Base-by-base conservation (phyloP, 2,113 vertebrate species). In the Upupa epops region DNA sequence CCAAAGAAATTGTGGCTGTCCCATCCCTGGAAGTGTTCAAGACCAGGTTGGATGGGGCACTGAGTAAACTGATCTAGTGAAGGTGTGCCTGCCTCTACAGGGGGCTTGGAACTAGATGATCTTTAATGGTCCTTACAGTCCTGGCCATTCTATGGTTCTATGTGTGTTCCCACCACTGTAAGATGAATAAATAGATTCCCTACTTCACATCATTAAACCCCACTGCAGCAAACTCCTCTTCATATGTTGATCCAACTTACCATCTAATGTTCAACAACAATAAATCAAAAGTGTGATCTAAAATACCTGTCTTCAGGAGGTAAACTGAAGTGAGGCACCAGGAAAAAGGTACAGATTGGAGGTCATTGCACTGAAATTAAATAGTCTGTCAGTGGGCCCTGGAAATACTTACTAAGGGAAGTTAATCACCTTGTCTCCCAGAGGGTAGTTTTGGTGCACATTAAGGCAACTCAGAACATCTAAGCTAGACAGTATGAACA, bases 181-280 rank as follows among this genome's bases (percentile, higher is more conserved):
- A 92, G 89, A 36, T 61, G 71, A 87, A 83, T 52, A 71, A 84
- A 92, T 13, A 75, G 65, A 82, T 89, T 82, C 59, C 36, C 59
- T 66, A 51, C 15, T 52, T 7, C 45, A 66, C 37, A 61, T 65
- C 60, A 28, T 56, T 81, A 94, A 88, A 46, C 15, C 26, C 12
- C 31, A 64, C 5, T 90, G 54, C 61, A 78, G 65, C 51, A 75
- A 82, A 79, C 42, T 81, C 14, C 31, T 80, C 40, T 74, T 86
- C 56, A 58, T 64, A 64, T 18, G 28, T 58, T 16, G 32, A 61
- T 72, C 59, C 49, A 88, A 42, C 31, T 9, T 75, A 78, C 49
- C 28, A 78, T 58, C 45, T 40, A 56, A 18, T 15, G 24, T 56
- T 92, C 52, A 86, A 88, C 52, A 76, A 25, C 40, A 86, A 52